Evolutionary conservation across 2,888 invertebrate genomes (phyloP).

Genomic region (Itoplectis maculator): DNA sequence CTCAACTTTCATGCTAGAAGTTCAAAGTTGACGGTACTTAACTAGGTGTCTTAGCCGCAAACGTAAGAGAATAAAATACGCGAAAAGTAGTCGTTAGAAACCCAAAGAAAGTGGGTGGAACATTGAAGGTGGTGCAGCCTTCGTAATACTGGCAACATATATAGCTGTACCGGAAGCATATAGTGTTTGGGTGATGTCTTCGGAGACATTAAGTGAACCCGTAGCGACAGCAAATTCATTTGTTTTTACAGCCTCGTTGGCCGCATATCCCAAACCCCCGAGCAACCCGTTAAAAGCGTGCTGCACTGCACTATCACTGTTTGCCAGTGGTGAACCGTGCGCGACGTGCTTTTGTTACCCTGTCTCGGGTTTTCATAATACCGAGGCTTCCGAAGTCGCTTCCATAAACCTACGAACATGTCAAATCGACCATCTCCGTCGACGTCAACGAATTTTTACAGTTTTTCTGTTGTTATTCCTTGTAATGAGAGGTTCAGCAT

Average conservation of each 20-base stretch:
- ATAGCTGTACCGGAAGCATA: background rate
- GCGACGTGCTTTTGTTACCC: background rate
- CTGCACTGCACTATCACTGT: background rate
- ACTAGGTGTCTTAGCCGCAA: no score
- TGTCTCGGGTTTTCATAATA: background rate
- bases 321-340: background rate
- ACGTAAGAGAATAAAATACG: no score
- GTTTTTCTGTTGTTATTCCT: background rate
- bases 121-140: background rate
- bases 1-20: no score
- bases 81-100: no score
- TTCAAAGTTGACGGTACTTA: no score
- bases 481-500: no score
- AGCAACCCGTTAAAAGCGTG: background rate
- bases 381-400: background rate
- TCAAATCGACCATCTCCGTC: slow-evolving; percentile 12
- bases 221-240: background rate
- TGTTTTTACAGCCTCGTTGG: background rate
- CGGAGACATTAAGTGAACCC: background rate
- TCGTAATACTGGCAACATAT: background rate
- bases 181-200: background rate
- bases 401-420: slow-evolving; percentile 21
- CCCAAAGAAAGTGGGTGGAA: background rate
- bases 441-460: background rate
- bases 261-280: background rate